phyloP scores from a whole-genome alignment of 2,888 invertebrate species.

The Exephanes ischioxanthus region DNA sequence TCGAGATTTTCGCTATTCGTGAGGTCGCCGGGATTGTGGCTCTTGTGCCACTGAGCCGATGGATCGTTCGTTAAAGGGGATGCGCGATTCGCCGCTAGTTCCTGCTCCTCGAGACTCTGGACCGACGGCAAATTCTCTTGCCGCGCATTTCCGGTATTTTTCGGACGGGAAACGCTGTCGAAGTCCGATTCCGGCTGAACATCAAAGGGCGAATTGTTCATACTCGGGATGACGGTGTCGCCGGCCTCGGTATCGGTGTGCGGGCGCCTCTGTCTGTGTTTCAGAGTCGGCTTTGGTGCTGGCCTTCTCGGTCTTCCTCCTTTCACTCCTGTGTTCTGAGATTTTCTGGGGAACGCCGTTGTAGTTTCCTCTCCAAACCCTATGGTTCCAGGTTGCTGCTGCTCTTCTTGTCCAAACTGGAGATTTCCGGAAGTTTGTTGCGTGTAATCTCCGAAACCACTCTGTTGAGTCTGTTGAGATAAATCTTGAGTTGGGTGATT shows the following conservation, averaged over 20 bases:
- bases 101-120: conserved; percentile 49
- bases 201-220: conserved; percentile 12
- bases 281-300: conserved; percentile 73
- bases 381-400: conserved; percentile 27
- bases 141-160: not conserved
- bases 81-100: conserved; percentile 6
- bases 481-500: conserved; percentile 47
- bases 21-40: conserved; percentile 74
- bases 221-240: conserved; percentile 29
- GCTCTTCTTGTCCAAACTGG: conserved; percentile 9
- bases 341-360: conserved; percentile 31
- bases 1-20: conserved; percentile 68
- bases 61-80: conserved; percentile 6
- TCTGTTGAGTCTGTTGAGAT: conserved; percentile 39
- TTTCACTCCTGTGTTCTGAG: conserved; percentile 24
- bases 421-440: conserved; percentile 60
- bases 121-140: conserved; percentile 31
- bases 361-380: conserved; percentile 33
- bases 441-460: conserved; percentile 42
- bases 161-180: conserved; percentile 1
- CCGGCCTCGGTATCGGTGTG: conserved; percentile 16
- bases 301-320: conserved; percentile 64
- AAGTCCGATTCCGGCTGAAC: conserved; percentile 52
- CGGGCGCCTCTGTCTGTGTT: conserved; percentile 50
- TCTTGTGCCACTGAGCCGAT: conserved; percentile 73